Evolutionary conservation across 2,888 invertebrate genomes (phyloP).

Genomic region (Neoaliturus tenellus): DNA sequence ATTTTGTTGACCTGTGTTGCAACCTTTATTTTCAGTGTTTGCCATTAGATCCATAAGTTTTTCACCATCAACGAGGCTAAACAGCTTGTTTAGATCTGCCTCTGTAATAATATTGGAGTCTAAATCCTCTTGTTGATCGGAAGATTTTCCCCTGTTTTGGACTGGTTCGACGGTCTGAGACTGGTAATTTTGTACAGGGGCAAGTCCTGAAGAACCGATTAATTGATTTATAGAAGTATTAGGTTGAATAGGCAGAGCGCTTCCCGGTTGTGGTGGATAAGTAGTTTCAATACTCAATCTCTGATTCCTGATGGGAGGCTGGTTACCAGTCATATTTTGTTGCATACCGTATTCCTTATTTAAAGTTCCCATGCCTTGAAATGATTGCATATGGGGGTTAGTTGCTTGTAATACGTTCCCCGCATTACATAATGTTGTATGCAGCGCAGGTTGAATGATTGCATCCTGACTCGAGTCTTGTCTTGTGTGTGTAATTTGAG

Average conservation of each 20-base stretch:
- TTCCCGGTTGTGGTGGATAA: background rate
- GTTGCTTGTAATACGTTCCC: background rate
- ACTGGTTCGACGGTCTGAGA: background rate
- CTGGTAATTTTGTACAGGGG: background rate
- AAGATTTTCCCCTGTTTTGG: background rate
- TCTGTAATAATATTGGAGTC: background rate
- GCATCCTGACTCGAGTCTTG: background rate
- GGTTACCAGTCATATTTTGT: background rate
- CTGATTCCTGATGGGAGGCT: background rate
- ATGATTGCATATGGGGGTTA: background rate
- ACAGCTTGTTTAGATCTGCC: background rate
- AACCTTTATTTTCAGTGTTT: background rate
- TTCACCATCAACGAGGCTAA: background rate
- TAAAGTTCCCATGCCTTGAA: background rate
- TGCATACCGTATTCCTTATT: background rate
- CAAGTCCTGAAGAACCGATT: background rate
- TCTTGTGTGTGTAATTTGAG: background rate
- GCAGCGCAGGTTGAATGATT: background rate
- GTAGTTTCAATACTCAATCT: background rate
- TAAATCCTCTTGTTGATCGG: background rate
- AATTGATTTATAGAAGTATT: background rate
- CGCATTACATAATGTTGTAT: background rate
- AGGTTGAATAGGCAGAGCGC: background rate
- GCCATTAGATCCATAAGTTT: background rate
- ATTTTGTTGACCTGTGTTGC: background rate